Conservation (phyloP, 2,797 vertebrate genomes). For the Acanthornis magna region DNA sequence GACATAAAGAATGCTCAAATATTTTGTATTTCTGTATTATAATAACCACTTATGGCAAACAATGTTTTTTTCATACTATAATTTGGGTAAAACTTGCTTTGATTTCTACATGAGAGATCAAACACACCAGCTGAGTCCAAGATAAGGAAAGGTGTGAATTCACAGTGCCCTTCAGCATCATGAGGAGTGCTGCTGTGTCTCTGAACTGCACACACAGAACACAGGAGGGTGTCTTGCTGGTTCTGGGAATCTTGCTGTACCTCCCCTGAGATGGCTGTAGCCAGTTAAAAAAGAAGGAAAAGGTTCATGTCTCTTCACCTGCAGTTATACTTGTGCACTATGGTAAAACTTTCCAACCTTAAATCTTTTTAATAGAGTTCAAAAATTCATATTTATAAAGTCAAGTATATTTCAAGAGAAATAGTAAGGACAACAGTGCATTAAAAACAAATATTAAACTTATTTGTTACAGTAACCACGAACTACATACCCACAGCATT, state of each 20-base stretch:
- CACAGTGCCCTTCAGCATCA: fast-evolving
- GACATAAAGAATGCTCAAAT: conserved; percentile 32
- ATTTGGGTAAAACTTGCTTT: neutral
- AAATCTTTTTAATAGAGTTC: neutral
- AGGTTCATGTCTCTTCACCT: neutral
- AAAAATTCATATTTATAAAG: conserved; percentile 30
- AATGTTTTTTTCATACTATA: neutral
- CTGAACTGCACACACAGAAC: neutral
- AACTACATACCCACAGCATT: neutral
- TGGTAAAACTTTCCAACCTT: neutral
- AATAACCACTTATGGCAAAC: conserved; percentile 30
- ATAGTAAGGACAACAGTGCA: neutral
- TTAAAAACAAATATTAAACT: conserved; percentile 31
- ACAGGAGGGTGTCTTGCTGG: neutral
- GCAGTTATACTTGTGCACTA: fast-evolving
- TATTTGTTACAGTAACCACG: neutral
- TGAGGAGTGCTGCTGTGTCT: neutral
- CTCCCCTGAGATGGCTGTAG: neutral
- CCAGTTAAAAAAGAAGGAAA: neutral
- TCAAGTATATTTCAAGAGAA: neutral
- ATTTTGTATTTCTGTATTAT: conserved; percentile 41
- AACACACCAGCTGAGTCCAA: neutral
- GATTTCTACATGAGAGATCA: neutral
- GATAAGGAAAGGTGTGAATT: neutral
- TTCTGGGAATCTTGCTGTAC: neutral